Evolutionary conservation across 2,888 invertebrate species (phyloP).

Genomic region (Empis stercorea): DNA sequence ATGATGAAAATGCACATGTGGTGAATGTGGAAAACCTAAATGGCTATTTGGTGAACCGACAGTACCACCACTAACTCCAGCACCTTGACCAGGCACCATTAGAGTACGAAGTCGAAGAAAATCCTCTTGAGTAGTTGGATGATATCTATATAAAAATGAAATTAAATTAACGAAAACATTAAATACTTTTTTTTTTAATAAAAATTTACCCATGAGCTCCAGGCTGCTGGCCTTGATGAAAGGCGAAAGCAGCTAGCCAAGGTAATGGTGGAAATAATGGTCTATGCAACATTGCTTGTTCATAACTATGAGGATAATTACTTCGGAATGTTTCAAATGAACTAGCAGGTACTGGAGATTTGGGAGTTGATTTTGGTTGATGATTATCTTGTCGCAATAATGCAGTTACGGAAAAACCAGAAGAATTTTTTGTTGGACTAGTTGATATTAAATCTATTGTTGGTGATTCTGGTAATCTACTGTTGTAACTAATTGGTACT

Average conservation of each 20-base stretch:
- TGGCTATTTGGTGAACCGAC: conserved; percentile 26
- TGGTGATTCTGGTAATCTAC: conserved; percentile 24
- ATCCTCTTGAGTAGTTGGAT: conserved; percentile 44
- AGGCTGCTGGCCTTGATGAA: conserved; percentile 31
- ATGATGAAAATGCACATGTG: conserved; percentile 44
- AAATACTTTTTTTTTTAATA: no score
- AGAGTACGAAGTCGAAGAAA: conserved; percentile 46
- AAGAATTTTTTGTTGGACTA: conserved; percentile 41
- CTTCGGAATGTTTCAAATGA: conserved; percentile 40
- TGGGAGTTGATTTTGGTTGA: conserved; percentile 35
- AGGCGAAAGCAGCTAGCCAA: conserved; percentile 34
- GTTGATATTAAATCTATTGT: conserved; percentile 23
- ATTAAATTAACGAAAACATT: neutral
- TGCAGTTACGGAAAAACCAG: conserved; percentile 73
- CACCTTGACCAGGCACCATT: conserved; percentile 32
- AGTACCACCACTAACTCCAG: conserved; percentile 17
- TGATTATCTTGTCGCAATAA: conserved; percentile 65
- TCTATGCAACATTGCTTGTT: conserved; percentile 32
- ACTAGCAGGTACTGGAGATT: conserved; percentile 31
- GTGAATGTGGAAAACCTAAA: conserved; percentile 39
- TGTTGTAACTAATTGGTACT: conserved; percentile 21
- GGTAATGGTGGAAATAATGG: conserved; percentile 34
- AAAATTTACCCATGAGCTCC: no score
- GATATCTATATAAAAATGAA: conserved; percentile 42
- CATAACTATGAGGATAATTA: conserved; percentile 31